Evolutionary conservation across 2,113 vertebrate species (phyloP).

Genomic region (Craseonycteris thonglongyai): DNA sequence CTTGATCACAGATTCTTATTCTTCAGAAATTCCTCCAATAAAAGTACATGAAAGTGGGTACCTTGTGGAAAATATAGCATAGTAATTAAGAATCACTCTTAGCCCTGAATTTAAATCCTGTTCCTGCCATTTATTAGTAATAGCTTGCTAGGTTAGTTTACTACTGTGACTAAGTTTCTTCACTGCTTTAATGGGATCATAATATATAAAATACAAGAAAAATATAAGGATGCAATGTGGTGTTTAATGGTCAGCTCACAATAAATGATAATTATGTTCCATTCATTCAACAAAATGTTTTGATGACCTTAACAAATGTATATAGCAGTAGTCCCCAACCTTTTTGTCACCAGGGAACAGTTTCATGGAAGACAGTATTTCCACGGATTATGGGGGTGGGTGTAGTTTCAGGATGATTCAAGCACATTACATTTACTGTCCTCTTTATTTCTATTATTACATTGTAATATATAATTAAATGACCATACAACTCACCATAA

Average conservation of each 20-base stretch:
- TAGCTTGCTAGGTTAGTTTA: not conserved
- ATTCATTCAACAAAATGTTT: not conserved
- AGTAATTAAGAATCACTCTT: not conserved
- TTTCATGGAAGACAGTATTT: too few relatives aligned
- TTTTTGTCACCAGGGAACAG: too few relatives aligned
- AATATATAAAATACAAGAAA: not conserved
- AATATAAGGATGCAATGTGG: not conserved
- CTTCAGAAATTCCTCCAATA: not conserved
- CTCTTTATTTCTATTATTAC: too few relatives aligned
- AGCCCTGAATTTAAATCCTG: not conserved
- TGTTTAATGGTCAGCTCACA: not conserved
- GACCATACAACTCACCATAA: too few relatives aligned
- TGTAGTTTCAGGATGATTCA: too few relatives aligned
- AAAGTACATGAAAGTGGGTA: not conserved
- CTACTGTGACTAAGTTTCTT: not conserved
- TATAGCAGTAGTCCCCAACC: too few relatives aligned
- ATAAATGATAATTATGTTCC: not conserved
- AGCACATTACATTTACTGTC: too few relatives aligned
- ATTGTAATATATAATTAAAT: too few relatives aligned
- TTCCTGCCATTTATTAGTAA: not conserved
- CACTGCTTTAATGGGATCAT: not conserved
- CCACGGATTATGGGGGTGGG: too few relatives aligned
- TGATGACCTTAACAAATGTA: not conserved
- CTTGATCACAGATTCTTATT: not conserved
- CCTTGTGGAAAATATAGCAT: not conserved